Evolutionary conservation across 2,888 invertebrate species (phyloP).

Genomic region (Eumerus sabulonum): DNA sequence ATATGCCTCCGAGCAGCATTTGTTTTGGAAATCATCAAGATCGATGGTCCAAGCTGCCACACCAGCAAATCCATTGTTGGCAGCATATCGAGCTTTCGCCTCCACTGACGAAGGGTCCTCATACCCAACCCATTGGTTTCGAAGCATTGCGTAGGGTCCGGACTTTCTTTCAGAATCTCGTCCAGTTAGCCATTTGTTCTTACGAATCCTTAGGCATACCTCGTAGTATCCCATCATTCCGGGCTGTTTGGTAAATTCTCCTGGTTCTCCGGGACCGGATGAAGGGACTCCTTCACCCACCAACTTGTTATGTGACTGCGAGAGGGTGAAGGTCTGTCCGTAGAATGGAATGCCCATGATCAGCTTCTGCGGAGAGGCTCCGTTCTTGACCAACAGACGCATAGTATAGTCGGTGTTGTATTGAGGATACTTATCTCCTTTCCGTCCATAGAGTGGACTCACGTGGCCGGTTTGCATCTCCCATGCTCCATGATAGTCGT

Average conservation of each 20-base stretch:
- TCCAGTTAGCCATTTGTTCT: conserved; percentile 85
- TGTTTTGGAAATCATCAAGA: conserved; percentile 91
- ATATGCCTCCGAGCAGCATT: conserved; percentile 89
- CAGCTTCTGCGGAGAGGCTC: conserved; percentile 88
- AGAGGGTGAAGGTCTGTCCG: conserved; percentile 90
- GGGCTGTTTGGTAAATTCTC: conserved; percentile 90
- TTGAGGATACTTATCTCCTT: conserved; percentile 85
- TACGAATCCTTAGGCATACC: conserved; percentile 86
- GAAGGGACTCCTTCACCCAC: conserved; percentile 83
- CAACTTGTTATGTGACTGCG: conserved; percentile 75
- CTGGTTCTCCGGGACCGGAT: conserved; percentile 88
- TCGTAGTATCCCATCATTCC: conserved; percentile 94
- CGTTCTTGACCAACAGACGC: conserved; percentile 85
- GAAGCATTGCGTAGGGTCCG: conserved; percentile 86
- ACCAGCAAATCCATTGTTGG: conserved; percentile 87
- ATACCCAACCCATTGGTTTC: conserved; percentile 94
- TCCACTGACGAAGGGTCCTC: conserved; percentile 89
- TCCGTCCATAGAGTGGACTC: conserved; percentile 85
- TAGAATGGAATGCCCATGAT: conserved; percentile 91
- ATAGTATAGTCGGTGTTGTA: conserved; percentile 91
- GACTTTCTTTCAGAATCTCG: conserved; percentile 82
- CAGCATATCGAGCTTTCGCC: conserved; percentile 88
- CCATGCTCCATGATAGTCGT: conserved; percentile 95
- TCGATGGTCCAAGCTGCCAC: conserved; percentile 93
- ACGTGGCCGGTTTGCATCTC: conserved; percentile 89